Base-by-base conservation (phyloP, 2,797 vertebrate species). In the Chromobotia macracanthus region DNA sequence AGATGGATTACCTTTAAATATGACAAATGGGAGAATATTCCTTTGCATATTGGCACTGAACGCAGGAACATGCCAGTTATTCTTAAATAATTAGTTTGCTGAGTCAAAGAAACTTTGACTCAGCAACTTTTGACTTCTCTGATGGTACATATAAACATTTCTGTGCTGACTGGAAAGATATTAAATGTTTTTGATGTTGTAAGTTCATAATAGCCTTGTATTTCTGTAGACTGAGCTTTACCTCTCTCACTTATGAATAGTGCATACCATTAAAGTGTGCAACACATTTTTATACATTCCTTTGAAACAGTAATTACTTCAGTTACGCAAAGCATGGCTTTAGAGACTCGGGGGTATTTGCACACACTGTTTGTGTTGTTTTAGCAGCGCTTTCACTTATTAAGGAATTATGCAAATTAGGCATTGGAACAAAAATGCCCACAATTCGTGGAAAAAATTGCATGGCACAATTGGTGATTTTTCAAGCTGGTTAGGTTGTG, bases 1-100 rank as follows among this genome's bases (percentile, higher is more conserved):
- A 79, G 56, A 73, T 58, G 63, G 79, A 81, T 74, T 70, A 70
- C 48, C 19, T 79, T 76, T 79, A 80, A 63, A 80, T 61, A 64
- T 76, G 25, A 58, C 50, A 53, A 64, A 68, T 75, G 53, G 21
- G 9, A 56, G 55, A 75, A 65, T 25, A 19, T 70, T 41, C 21
- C 41, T 71, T 77, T 78, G 72, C 12, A 58, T 38, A 28, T 63
- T 78, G 31, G 72, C 70, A 44, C 38, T 55, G 46, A 55, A 31
- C 60, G 13, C 21, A 19, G 63, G 5, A 76, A 46, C 16, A 67
- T 44, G 38, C 65, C 19, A 35, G 28, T 56, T 56, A 18, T 67
- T 51, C 25, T 56, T 46, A 51, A 50, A 53, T 15, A 50, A 74
- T 19, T 38, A 0, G 16, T 46, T 56, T 46, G 10, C 25, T 51